Evolutionary conservation across 2,888 invertebrate genomes (phyloP).

Genomic region (Polia nebulosa): DNA sequence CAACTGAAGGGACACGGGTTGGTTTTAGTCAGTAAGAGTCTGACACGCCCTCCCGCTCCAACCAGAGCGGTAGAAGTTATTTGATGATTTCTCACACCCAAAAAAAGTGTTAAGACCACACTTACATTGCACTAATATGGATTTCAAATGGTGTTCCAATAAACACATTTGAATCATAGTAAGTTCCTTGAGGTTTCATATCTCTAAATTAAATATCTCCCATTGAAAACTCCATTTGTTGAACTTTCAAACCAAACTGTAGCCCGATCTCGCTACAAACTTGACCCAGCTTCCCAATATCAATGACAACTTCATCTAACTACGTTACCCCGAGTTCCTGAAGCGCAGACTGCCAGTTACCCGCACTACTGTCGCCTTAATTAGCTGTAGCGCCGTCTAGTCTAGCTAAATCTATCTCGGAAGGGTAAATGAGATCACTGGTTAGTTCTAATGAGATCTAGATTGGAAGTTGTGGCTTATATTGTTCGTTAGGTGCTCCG

Average conservation of each 20-base stretch:
- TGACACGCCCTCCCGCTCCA: no score
- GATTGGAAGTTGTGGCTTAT: slow-evolving; percentile 47
- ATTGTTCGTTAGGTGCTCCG: slow-evolving; percentile 40
- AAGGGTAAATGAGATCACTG: slow-evolving; percentile 55
- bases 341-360: slow-evolving; percentile 41
- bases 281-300: slow-evolving; percentile 20
- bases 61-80: no score
- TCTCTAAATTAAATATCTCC: slow-evolving; percentile 26
- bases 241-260: neutral
- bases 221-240: neutral
- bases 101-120: no score
- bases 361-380: slow-evolving; percentile 51
- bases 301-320: slow-evolving; percentile 37
- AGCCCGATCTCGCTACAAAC: neutral
- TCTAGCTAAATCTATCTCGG: slow-evolving; percentile 45
- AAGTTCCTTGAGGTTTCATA: no score
- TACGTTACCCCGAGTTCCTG: slow-evolving; percentile 34
- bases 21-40: no score
- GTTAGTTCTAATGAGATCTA: slow-evolving; percentile 48
- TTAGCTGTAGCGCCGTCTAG: slow-evolving; percentile 55
- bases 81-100: no score
- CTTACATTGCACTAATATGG: no score
- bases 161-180: neutral
- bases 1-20: no score
- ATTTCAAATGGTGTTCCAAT: neutral